Conservation (phyloP, 2,888 invertebrate genomes). For the Perizoma flavofasciatum region DNA sequence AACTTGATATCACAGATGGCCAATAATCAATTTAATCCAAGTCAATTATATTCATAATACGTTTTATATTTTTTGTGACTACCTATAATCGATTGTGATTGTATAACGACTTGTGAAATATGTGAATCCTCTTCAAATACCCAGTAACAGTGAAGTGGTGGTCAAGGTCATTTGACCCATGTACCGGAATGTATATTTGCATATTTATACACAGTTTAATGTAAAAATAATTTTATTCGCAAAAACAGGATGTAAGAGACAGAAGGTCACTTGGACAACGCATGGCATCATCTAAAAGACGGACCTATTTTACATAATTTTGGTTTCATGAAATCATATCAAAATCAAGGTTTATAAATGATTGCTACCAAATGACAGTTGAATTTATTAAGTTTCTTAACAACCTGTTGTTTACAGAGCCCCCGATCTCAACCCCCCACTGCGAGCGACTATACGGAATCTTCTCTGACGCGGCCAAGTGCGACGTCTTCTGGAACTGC, state of each 20-base stretch:
- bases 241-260: conserved; percentile 65
- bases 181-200: conserved; percentile 43
- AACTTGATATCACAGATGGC: no score
- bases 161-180: conserved; percentile 54
- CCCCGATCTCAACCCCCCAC: conserved; percentile 92
- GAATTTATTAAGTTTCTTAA: neutral
- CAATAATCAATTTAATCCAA: no score
- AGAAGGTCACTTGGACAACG: conserved; percentile 59
- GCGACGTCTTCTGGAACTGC: conserved; percentile 98
- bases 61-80: no score
- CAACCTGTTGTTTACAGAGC: conserved; percentile 83
- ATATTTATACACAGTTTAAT: conserved; percentile 50
- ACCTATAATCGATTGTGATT: no score
- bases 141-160: conserved; percentile 47
- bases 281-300: conserved; percentile 24
- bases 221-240: conserved; percentile 52
- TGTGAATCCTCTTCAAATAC: conserved; percentile 13
- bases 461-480: conserved; percentile 94
- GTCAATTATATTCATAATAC: no score
- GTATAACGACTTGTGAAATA: no score
- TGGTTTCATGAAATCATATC: neutral
- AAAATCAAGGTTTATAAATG: neutral
- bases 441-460: conserved; percentile 95
- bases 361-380: no score
- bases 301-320: conserved; percentile 6